Conservation (phyloP, 2,888 invertebrate species). For the Lasius fuliginosus region DNA sequence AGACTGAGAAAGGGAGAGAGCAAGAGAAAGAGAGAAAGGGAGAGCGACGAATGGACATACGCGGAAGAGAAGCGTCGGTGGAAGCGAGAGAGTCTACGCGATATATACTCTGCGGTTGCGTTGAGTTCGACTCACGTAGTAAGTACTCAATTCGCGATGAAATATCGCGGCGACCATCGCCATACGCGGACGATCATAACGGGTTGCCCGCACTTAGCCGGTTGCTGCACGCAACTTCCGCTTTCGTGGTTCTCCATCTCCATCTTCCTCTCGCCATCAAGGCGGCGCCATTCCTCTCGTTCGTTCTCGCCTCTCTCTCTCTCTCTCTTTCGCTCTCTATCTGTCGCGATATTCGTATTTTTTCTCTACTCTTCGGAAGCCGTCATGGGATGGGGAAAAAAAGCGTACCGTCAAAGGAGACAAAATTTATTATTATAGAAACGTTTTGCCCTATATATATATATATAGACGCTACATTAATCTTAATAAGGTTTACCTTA, state of each 20-base stretch:
- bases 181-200: constrained; percentile 78
- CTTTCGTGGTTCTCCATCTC: constrained; percentile 71
- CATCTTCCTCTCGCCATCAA: constrained; percentile 59
- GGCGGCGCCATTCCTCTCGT: constrained; percentile 23
- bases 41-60: constrained; percentile 32
- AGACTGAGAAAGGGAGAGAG: constrained; percentile 7
- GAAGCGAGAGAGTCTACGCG: constrained; percentile 66
- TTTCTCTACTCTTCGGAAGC: constrained; percentile 11
- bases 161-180: constrained; percentile 79
- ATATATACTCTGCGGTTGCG: constrained; percentile 76
- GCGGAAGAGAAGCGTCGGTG: constrained; percentile 58
- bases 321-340: neutral
- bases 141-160: constrained; percentile 83
- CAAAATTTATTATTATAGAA: constrained; percentile 66
- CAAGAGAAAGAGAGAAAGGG: constrained; percentile 18
- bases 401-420: constrained; percentile 62
- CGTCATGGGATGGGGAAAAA: constrained; percentile 21
- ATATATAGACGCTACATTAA: constrained; percentile 62
- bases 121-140: constrained; percentile 80
- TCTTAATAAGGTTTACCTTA: constrained; percentile 72
- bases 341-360: constrained; percentile 12
- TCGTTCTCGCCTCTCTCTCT: constrained; percentile 6
- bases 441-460: constrained; percentile 40
- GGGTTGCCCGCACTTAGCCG: constrained; percentile 78
- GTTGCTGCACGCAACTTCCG: constrained; percentile 80